Conservation (phyloP, 2,888 invertebrate species). For the Koerneria pararmatus region DNA sequence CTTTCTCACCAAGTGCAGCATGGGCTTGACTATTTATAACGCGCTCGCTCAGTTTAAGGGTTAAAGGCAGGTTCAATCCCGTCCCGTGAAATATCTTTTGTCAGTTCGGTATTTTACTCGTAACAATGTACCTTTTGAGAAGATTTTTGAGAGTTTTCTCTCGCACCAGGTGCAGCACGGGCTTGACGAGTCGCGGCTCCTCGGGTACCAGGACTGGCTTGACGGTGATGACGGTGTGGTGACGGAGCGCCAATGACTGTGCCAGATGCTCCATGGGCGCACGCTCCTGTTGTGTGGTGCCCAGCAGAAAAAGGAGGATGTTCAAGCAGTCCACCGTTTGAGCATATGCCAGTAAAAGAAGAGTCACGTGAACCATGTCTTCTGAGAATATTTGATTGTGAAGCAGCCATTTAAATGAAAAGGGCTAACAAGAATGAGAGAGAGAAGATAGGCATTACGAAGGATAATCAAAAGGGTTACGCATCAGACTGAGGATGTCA, state of each 20-base stretch:
- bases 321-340: slow-evolving; percentile 33
- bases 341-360: background rate
- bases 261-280: slow-evolving; percentile 54
- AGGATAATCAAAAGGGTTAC: no score
- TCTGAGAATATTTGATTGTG: no score
- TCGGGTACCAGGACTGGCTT: slow-evolving; percentile 59
- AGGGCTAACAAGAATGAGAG: no score
- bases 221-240: slow-evolving; percentile 51
- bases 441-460: no score
- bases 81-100: no score
- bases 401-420: no score
- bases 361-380: background rate
- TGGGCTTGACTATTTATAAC: no score
- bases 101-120: no score
- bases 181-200: slow-evolving; percentile 55
- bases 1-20: no score
- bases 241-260: slow-evolving; percentile 54
- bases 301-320: slow-evolving; percentile 55
- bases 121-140: slow-evolving; percentile 40
- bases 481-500: no score
- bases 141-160: slow-evolving; percentile 58
- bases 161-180: slow-evolving; percentile 52
- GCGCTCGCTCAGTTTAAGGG: no score
- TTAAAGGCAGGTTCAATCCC: no score
- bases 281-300: slow-evolving; percentile 56